These are phyloP conservation scores for Plebejus melissa DNA, from an alignment of 2,888 invertebrate genomes.

Conservation along the genomic window DNA sequence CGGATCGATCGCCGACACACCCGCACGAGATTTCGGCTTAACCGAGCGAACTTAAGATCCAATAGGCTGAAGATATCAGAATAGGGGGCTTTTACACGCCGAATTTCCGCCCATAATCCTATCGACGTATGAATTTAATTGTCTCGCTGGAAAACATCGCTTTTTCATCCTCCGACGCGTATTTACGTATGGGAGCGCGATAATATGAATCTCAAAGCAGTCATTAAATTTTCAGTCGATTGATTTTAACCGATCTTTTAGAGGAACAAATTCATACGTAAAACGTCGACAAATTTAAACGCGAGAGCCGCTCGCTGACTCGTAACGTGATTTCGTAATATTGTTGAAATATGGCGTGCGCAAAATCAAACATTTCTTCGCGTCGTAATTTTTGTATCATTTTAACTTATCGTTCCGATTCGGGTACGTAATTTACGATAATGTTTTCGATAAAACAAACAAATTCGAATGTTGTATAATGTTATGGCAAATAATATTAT, in stretches of 20 bases:
- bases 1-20: constrained; percentile 62
- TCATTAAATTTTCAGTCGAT: constrained; percentile 74
- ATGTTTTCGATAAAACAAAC: constrained; percentile 5
- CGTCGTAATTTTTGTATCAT: constrained; percentile 31
- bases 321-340: constrained; percentile 32
- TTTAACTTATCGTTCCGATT: constrained; percentile 15
- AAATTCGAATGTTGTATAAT: neutral
- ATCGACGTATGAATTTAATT: constrained; percentile 73
- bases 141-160: constrained; percentile 67
- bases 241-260: constrained; percentile 30
- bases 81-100: constrained; percentile 45
- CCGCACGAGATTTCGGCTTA: constrained; percentile 59
- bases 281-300: constrained; percentile 37
- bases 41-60: constrained; percentile 63
- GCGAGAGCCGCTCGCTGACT: constrained; percentile 28
- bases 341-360: constrained; percentile 32
- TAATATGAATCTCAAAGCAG: constrained; percentile 57
- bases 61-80: constrained; percentile 48
- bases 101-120: constrained; percentile 57
- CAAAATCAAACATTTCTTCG: constrained; percentile 30
- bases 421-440: constrained; percentile 14
- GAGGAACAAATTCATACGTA: constrained; percentile 35
- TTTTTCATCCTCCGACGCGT: constrained; percentile 58
- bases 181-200: constrained; percentile 47
- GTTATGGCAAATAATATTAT: neutral